phyloP scores from a whole-genome alignment of 2,113 vertebrate species.

The Syngnathoides biaculeatus region DNA sequence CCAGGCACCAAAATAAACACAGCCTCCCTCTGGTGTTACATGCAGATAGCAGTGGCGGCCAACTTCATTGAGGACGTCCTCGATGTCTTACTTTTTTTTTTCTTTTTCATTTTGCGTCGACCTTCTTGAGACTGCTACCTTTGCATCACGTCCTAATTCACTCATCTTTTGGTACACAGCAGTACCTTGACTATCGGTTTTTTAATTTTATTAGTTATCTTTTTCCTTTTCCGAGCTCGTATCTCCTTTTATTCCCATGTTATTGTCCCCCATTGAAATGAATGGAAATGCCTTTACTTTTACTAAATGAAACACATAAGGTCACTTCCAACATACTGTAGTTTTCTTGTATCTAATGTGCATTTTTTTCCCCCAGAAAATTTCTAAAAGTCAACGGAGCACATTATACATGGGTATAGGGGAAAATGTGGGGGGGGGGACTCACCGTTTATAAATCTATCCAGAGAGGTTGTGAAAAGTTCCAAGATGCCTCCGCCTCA shows the following conservation, averaged over 20 bases:
- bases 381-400: no score
- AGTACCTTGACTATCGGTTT: not conserved
- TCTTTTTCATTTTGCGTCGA: slow-evolving; percentile 10
- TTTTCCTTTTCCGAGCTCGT: no score
- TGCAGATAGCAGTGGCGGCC: slow-evolving; percentile 6
- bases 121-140: slow-evolving; percentile 14
- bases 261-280: no score
- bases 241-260: not conserved
- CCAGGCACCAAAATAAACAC: slow-evolving; percentile 37
- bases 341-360: no score
- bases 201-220: no score
- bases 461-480: no score
- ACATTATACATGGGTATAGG: no score
- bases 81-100: slow-evolving; percentile 7
- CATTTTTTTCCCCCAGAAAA: no score
- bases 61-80: slow-evolving; percentile 5
- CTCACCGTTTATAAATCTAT: no score
- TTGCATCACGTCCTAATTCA: not conserved
- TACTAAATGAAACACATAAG: not conserved
- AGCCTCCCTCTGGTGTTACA: slow-evolving; percentile 34
- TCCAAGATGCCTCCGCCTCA: no score
- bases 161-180: not conserved
- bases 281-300: not conserved
- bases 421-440: no score
- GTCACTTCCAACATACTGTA: not conserved